phyloP scores from a whole-genome alignment of 1,140 invertebrate species.

The Bombus turneri region DNA sequence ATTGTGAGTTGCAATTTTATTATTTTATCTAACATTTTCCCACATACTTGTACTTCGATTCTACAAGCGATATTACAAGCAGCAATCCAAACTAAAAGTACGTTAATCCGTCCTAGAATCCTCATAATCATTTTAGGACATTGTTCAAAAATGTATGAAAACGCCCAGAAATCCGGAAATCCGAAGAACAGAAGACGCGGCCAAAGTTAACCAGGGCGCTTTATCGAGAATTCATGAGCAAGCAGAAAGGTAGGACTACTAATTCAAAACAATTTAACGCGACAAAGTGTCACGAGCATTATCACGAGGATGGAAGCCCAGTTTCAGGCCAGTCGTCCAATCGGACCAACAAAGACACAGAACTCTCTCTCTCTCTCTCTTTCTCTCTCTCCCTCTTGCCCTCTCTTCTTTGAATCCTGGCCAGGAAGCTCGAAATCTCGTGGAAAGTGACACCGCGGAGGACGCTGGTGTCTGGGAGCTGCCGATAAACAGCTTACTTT shows the following conservation, averaged over 20 bases:
- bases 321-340: background rate
- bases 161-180: background rate
- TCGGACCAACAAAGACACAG: background rate
- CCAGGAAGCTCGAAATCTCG: constrained; percentile 6
- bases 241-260: background rate
- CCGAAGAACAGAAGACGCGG: background rate
- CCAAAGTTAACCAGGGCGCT: background rate
- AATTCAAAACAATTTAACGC: constrained; percentile 23
- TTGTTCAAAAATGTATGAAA: background rate
- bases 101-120: no score
- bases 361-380: background rate
- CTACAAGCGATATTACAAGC: no score
- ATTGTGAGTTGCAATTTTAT: no score
- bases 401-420: constrained; percentile 19
- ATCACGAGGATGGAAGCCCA: background rate
- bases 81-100: no score
- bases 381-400: background rate
- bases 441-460: constrained; percentile 2
- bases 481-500: constrained; percentile 72
- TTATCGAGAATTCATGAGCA: background rate
- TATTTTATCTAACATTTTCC: no score
- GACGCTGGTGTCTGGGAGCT: constrained; percentile 49
- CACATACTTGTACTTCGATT: no score
- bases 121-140: no score
- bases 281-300: background rate